Evolutionary conservation across 2,113 vertebrate genomes (phyloP), one percentile per base, ranked within the genome.

Genomic region (Hipposideros armiger): DNA sequence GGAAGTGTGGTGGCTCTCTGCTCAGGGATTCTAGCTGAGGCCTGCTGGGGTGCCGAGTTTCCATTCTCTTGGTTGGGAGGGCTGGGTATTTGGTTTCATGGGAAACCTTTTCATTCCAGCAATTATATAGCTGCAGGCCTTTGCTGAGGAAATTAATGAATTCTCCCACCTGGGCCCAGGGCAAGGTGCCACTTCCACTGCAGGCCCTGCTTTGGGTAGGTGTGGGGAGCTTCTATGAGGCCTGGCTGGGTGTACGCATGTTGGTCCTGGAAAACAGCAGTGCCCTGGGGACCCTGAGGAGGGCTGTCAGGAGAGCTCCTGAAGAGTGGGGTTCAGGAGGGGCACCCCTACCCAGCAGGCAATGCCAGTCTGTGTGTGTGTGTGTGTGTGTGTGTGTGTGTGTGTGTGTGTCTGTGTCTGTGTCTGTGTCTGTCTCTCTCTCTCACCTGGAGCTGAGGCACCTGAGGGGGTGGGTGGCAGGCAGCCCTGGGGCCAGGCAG

Each of bases 91-190:
- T 42, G 84, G 87, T 96, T 97, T 96, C 95, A 84, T 5, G 16
- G 72, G 80, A 94, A 92, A 92, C 73, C 92, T 97, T 96, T 97
- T 97, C 87, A 95, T 97, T 96, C 93, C 72, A 69, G 87, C 93
- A 96, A 87, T 96, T 97, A 96, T 92, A 74, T 45, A 78, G 87
- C 91, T 94, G 20, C 64, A 74, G 70, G 82, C 58, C 85, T 89
- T 72, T 85, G 87, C 85, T 11, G 69, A 89, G 40, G 78, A 95
- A 77, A 91, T 89, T 69, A 96, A 97, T 98, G 88, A 96, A 95
- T 93, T 97, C 64, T 93, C 40, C 93, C 89, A 80, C 95, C 95
- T 96, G 94, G 94, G 66, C 56, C 20, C 17, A 6, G 69, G 54
- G 91, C 82, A 96, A 16, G 42, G 62, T 28, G 64, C 77, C 78